Base-by-base conservation (phyloP, 2,888 invertebrate genomes). In the Tupiocoris notatus region DNA sequence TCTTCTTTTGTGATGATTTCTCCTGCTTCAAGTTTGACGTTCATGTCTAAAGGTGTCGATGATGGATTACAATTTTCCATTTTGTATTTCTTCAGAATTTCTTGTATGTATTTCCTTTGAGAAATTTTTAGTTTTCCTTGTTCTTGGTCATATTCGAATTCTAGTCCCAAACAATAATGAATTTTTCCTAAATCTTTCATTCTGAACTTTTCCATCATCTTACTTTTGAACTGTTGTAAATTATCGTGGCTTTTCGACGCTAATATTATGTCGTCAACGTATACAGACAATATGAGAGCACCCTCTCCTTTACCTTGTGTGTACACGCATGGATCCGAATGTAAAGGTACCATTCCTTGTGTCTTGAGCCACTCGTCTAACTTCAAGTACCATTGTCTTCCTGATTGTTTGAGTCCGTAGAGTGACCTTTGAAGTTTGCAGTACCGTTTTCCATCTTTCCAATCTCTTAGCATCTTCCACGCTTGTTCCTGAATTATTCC, bases 1-100 rank as follows among this genome's bases (percentile, higher is more conserved):
- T 39, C 39, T 7, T 39, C 39, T n/a, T n/a, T n/a, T n/a, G n/a
- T n/a, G 12, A 39, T 39, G 3, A 7, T 12, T 3, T 3, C 3
- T 7, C 12, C 12, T 22, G n/a, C 18, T 2, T 65, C 65, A 1
- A 56, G 25, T 59, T 73, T 64, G 21, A 75, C 25, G 18, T 71
- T 65, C 12, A 63, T 39, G 17, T 61, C 71, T 66, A 71, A 65
- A 24, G 76, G 77, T 58, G 78, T 76, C 7, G 25, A 58, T 57
- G 59, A 39, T 24, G 56, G 23, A 24, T 66, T 24, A 59, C 71
- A 71, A 57, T 78, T 59, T 73, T 71, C 73, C 73, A 76, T 71
- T n/a, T 71, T 62, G 59, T 58, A 73, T 23, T 78, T 64, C 7
- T 25, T 66, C 57, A 73, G 17, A 17, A 71, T 54, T 67, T 78